These are phyloP conservation scores for Rhinoraja longicauda DNA, from an alignment of 2,797 vertebrate species.

Conservation along the genomic window DNA sequence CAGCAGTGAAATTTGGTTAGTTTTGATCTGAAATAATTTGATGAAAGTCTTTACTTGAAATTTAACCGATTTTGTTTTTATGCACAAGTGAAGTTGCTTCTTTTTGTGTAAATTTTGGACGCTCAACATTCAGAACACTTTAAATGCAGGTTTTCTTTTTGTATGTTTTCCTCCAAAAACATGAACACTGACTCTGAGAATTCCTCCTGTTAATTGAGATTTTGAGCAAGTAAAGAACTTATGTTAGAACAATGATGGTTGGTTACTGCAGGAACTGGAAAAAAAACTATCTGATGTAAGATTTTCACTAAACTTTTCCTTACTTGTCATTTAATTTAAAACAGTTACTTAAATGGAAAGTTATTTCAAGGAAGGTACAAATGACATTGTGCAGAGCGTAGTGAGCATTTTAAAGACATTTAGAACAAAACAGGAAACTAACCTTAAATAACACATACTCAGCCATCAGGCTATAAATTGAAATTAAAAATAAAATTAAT, in stretches of 20 bases:
- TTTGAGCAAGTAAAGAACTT: neutral
- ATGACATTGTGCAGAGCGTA: neutral
- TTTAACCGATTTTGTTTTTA: neutral
- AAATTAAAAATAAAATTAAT: slow-evolving; percentile 11
- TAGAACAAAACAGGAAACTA: slow-evolving; percentile 33
- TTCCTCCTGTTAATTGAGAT: neutral
- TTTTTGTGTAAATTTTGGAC: neutral
- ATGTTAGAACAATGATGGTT: no score
- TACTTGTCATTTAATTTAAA: neutral
- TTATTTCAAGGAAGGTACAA: neutral
- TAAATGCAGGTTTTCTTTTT: neutral
- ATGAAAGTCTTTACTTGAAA: neutral
- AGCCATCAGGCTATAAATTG: neutral
- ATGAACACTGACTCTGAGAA: neutral
- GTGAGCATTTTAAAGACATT: slow-evolving; percentile 3
- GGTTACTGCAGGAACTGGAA: neutral
- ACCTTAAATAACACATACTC: neutral
- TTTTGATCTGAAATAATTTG: neutral
- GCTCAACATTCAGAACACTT: neutral
- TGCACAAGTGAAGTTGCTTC: neutral
- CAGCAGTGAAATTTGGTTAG: neutral
- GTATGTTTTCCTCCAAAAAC: neutral
- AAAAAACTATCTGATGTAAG: neutral
- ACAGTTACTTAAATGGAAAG: slow-evolving; percentile 7
- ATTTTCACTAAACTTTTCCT: neutral